phyloP scores from a whole-genome alignment of 2,888 invertebrate species.

The Spatulosminthurus flaviceps region DNA sequence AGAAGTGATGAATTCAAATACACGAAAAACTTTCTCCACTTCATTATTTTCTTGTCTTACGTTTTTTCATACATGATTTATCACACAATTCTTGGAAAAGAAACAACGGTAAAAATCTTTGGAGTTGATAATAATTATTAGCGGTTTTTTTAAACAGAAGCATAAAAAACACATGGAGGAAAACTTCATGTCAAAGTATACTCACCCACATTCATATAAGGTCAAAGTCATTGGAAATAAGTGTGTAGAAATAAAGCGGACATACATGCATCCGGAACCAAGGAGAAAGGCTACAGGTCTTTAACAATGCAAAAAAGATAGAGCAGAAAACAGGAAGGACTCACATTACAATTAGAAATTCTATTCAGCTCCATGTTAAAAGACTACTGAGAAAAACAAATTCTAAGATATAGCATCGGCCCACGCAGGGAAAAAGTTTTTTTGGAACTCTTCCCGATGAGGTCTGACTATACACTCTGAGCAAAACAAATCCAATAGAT shows the following conservation, averaged over 20 bases:
- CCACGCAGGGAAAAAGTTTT: neutral
- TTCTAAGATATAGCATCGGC: neutral
- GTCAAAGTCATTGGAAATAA: constrained; percentile 27
- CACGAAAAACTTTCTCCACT: too few species aligned
- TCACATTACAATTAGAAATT: too few species aligned
- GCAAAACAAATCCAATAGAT: neutral
- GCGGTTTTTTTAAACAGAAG: too few species aligned
- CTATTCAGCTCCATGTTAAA: too few species aligned
- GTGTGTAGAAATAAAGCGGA: neutral
- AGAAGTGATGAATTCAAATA: too few species aligned
- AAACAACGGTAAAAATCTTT: too few species aligned
- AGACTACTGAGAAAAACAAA: neutral
- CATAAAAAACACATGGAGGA: neutral
- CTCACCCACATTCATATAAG: neutral
- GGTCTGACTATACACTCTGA: neutral
- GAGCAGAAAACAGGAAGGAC: neutral
- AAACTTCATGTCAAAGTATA: neutral
- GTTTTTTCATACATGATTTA: too few species aligned
- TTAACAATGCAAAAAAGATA: neutral
- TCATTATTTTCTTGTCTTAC: too few species aligned
- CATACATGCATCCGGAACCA: neutral
- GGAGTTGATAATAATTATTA: too few species aligned
- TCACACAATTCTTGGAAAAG: too few species aligned
- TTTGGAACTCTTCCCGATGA: neutral
- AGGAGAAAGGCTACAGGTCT: neutral